A percentile compares a stretch with the other conserved stretches of the same genome.
Evolutionary conservation across 2,888 invertebrate genomes (phyloP).

Genomic region (Andrena flavipes): DNA sequence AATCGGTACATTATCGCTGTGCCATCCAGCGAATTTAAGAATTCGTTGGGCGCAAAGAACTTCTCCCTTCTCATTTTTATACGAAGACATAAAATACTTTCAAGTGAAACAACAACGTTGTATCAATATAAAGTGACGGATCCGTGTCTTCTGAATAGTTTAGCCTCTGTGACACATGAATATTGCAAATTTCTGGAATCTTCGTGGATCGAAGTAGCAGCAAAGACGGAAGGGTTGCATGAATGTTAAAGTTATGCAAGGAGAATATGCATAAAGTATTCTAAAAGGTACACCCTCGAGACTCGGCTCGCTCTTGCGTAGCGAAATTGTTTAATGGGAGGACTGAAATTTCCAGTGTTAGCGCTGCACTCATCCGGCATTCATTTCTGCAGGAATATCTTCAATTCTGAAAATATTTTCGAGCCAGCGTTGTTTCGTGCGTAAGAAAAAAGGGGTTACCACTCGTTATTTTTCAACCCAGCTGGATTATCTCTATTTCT

Average conservation of each 20-base stretch:
- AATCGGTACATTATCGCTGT: slow-evolving; percentile 9
- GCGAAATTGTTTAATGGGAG: slow-evolving; percentile 43
- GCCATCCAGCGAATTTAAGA: not conserved
- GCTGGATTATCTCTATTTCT: not conserved
- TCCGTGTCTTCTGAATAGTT: not conserved
- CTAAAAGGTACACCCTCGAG: not conserved
- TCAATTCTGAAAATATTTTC: not conserved
- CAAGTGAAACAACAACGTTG: not conserved
- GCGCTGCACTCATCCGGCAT: slow-evolving; percentile 4
- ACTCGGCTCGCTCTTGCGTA: slow-evolving; percentile 8
- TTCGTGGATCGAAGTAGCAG: slow-evolving; percentile 30
- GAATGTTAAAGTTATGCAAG: slow-evolving; percentile 35
- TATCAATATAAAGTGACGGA: not conserved
- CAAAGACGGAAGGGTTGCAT: not conserved
- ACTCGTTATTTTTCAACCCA: too few relatives aligned
- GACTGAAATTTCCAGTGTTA: slow-evolving; percentile 5
- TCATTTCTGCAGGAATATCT: slow-evolving; percentile 9
- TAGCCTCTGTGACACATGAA: slow-evolving; percentile 24
- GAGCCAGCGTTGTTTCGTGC: not conserved
- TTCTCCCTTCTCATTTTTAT: not conserved
- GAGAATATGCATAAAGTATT: slow-evolving; percentile 41
- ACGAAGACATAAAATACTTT: not conserved
- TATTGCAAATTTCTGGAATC: slow-evolving; percentile 37
- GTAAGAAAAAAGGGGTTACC: not conserved
- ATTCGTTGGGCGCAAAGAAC: not conserved